Conservation (phyloP, 2,888 invertebrate species). For the Miltochrista miniata region DNA sequence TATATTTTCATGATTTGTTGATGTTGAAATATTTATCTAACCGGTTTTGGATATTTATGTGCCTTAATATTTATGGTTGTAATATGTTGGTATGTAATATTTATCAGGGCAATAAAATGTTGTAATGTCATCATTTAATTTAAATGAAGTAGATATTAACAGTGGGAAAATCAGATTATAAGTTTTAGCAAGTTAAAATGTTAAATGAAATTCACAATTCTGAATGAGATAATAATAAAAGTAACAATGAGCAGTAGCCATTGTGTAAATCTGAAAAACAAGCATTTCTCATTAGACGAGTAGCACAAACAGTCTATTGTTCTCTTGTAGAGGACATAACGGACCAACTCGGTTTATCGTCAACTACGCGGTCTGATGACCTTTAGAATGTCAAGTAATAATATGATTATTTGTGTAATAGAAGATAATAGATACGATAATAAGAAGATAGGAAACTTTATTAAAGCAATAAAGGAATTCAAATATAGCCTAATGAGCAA, state of each 20-base stretch:
- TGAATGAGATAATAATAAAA: slow-evolving; percentile 71
- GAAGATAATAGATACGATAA: too few relatives aligned
- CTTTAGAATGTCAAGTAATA: slow-evolving; percentile 45
- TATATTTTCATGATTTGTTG: slow-evolving; percentile 12
- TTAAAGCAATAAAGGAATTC: neutral
- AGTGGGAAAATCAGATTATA: neutral
- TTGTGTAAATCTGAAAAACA: slow-evolving; percentile 75
- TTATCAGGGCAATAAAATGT: slow-evolving; percentile 10
- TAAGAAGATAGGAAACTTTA: neutral
- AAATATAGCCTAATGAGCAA: neutral
- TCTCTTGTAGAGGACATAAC: slow-evolving; percentile 73
- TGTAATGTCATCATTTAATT: slow-evolving; percentile 7
- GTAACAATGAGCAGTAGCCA: slow-evolving; percentile 67
- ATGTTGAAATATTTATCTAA: slow-evolving; percentile 9
- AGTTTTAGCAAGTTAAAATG: slow-evolving; percentile 17
- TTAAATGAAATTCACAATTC: slow-evolving; percentile 52
- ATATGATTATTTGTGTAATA: too few relatives aligned
- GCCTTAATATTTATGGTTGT: too few relatives aligned
- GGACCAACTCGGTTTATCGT: slow-evolving; percentile 77
- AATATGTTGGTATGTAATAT: neutral
- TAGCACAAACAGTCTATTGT: slow-evolving; percentile 75
- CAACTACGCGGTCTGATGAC: slow-evolving; percentile 65
- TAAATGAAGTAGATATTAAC: too few relatives aligned
- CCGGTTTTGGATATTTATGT: slow-evolving; percentile 8
- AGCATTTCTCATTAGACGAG: slow-evolving; percentile 81